phyloP scores from a whole-genome alignment of 2,888 invertebrate species.

The Deilephila porcellus region DNA sequence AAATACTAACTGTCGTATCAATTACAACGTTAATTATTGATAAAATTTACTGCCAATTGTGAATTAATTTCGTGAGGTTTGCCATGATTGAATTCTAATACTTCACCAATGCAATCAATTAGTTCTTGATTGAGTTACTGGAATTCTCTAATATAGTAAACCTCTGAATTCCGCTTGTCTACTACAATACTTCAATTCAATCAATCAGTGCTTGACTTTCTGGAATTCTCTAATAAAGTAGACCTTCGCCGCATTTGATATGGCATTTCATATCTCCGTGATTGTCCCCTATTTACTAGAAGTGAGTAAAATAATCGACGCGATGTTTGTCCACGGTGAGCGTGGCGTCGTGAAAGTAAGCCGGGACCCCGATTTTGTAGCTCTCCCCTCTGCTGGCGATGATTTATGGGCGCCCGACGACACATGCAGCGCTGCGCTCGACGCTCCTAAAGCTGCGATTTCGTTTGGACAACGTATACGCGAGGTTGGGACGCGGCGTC shows the following conservation, averaged over 20 bases:
- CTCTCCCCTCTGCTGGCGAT: slow-evolving; percentile 62
- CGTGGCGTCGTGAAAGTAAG: slow-evolving; percentile 71
- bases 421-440: slow-evolving; percentile 81
- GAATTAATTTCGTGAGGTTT: neutral
- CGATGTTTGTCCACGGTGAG: slow-evolving; percentile 55
- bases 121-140: neutral
- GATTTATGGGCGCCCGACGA: slow-evolving; percentile 78
- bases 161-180: neutral
- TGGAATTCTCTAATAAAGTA: no score
- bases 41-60: neutral
- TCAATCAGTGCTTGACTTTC: no score
- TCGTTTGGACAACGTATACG: slow-evolving; percentile 50
- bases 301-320: slow-evolving; percentile 35
- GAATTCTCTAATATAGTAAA: neutral
- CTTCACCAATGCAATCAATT: neutral
- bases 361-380: slow-evolving; percentile 69
- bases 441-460: slow-evolving; percentile 73
- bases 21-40: neutral
- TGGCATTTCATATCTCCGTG: neutral
- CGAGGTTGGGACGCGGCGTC: slow-evolving; percentile 56
- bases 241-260: no score
- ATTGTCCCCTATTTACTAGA: slow-evolving; percentile 21
- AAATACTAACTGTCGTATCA: neutral
- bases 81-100: neutral
- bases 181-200: neutral